Evolutionary conservation across 2,888 invertebrate genomes (phyloP), one percentile per base, ranked within the genome.

Genomic region (Chouioia cunea): DNA sequence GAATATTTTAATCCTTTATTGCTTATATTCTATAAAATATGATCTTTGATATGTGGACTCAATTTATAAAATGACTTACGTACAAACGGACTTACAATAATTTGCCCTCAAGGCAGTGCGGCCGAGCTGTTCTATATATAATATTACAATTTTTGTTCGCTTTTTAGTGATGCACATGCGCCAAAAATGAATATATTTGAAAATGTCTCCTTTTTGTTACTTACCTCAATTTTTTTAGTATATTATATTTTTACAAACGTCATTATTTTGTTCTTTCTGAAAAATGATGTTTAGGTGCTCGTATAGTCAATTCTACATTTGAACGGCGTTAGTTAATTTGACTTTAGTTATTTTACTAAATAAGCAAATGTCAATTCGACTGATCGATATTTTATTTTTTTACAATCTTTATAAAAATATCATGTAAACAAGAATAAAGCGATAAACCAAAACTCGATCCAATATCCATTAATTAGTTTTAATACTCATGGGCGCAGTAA

Each of bases 31-130:
- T 80, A 80, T 76, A 80, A 81, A 80, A 81, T 80, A 80, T 78
- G 73, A 78, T 80, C 78, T 80, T 78, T 80, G 81, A 81, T 81
- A 81, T 81, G 81, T 81, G 77, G 79, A 80, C 75, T 78, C 78
- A 78, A 79, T 77, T 80, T 79, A 80, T 79, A 79, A 79, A 80
- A 79, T 78, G 80, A 80, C 73, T 80, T 67, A 67, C 67, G 57
- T 70, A 67, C 64, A 70, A 70, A 70, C 60, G 46, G 64, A 67
- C 59, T 64, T 73, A 60, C 18, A 44, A 69, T 62, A 48, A 48
- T 48, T 23, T 27, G 43, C 52, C 58, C 54, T 2, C 58, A 12
- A 4, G n/a, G 23, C 8, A 44, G 18, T 8, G 4, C n/a, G n/a
- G n/a, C 12, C 4, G 12, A 23, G 15, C 47, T 18, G 20, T 54